phyloP scores from a whole-genome alignment of 2,113 vertebrate genomes.

The Prionailurus viverrinus region DNA sequence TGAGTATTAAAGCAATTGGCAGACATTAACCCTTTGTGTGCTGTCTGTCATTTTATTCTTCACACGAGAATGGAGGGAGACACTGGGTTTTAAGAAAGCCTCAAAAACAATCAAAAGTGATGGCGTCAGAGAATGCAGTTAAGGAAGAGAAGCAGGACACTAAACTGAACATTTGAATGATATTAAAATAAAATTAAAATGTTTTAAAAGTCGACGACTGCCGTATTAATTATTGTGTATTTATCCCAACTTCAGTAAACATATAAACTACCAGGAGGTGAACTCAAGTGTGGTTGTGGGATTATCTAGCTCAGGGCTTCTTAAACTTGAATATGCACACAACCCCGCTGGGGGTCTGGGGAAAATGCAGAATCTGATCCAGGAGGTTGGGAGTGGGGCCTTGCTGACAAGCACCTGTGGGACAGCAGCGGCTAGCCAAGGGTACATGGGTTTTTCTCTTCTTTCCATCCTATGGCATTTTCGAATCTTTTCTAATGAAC shows the following conservation, averaged over 20 bases:
- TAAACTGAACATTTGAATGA: not conserved
- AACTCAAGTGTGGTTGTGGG: not conserved
- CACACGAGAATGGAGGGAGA: not conserved
- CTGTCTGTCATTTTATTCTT: not conserved
- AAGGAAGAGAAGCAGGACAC: not conserved
- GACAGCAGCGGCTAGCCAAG: accelerated
- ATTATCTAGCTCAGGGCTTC: not conserved
- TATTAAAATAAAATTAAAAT: not conserved
- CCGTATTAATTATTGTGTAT: not conserved
- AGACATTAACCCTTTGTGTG: slow-evolving; percentile 37
- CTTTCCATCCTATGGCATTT: not conserved
- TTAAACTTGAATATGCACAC: not conserved
- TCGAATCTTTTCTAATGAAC: not conserved
- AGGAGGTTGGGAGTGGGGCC: not conserved
- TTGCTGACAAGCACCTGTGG: not conserved
- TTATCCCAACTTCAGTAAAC: not conserved
- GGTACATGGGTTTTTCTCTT: not conserved
- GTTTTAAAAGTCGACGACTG: not conserved
- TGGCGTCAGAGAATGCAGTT: accelerated
- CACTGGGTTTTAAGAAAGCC: not conserved
- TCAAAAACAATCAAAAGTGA: not conserved
- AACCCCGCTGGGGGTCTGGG: not conserved
- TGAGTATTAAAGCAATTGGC: not conserved
- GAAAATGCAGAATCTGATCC: not conserved
- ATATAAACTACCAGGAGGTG: not conserved